Base-by-base conservation (phyloP, 2,113 vertebrate species). In the Nesogale talazaci region DNA sequence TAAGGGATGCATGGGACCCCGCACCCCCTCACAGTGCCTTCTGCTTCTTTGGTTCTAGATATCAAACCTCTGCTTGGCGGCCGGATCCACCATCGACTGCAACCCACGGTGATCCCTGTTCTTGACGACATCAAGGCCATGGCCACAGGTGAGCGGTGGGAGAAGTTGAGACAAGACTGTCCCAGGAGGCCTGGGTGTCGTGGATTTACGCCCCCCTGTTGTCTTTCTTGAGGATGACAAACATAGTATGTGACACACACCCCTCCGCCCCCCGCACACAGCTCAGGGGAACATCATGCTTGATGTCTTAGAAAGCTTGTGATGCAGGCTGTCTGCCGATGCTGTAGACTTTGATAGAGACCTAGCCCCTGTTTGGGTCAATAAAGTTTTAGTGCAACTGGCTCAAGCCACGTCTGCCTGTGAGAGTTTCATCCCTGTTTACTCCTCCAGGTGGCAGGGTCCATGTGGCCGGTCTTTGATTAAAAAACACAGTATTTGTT, bases 1-100 rank as follows among this genome's bases (percentile, higher is more conserved):
- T 2, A 16, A 25, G 38, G 17, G 19, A 12, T 0, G 1, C 1
- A 4, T 12, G 29, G 46, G 34, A 25, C 0, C 5, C 56, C 3
- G 9, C 46, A 52, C 46, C 9, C 14, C 42, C 86, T 95, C 86
- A 95, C 16, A 0, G 0, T 22, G 19, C 70, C 69, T 92, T 94
- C 0, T 40, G 89, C 29, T 97, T 63, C 79, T 83, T 34, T 8
- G 78, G 34, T 23, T 91, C 19, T 97, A 99, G 99, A 99, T 96
- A 98, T 99, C 89, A 98, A 98, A 86, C 97, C 95, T 1, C 59
- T 99, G 94, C 98, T 99, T 70, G 99, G 99, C 82, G 98, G 77
- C 3, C 97, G 96, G 95, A 99, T 99, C 94, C 98, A 98, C 0
- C 96, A 98, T 8, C 98, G 97, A 57, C 83, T 99, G 77, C 98